phyloP scores from a whole-genome alignment of 92 coral and sea anemone genomes.

The Epizoanthus rinbou region DNA sequence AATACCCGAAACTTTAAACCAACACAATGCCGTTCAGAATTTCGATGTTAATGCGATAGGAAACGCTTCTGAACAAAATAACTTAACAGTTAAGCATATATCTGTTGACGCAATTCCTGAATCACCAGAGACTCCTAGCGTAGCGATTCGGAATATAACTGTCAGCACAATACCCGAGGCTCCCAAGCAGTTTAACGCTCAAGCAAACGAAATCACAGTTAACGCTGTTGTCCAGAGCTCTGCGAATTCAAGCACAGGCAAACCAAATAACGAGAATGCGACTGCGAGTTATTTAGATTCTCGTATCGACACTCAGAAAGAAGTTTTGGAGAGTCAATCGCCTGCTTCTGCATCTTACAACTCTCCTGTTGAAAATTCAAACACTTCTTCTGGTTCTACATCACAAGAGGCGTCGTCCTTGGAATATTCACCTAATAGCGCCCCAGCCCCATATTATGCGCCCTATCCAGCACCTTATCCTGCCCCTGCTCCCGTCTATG shows the following conservation, averaged over 20 bases:
- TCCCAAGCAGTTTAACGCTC: background rate
- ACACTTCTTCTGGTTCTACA: constrained; percentile 15
- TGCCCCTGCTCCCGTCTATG: constrained; percentile 45
- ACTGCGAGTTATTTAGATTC: constrained; percentile 40
- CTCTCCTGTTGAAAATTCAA: constrained; percentile 1
- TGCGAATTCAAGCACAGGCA: background rate
- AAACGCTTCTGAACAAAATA: constrained; percentile 13
- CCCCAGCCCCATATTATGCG: constrained; percentile 45
- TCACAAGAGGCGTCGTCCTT: constrained; percentile 41
- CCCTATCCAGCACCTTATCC: constrained; percentile 57
- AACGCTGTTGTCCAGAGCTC: constrained; percentile 28
- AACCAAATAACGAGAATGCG: constrained; percentile 21
- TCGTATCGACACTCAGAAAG: constrained; percentile 20
- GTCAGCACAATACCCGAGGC: constrained; percentile 28
- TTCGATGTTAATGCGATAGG: background rate
- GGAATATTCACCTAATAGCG: constrained; percentile 54
- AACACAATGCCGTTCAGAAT: background rate
- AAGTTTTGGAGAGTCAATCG: background rate
- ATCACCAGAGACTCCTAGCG: background rate
- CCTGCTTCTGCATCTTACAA: background rate
- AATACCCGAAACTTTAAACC: constrained; percentile 3
- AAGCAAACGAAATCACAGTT: constrained; percentile 7
- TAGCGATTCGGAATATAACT: constrained; percentile 30
- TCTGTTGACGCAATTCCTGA: background rate
- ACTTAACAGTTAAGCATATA: background rate